phyloP scores from a whole-genome alignment of 2,113 vertebrate species.

The Microtus montanus region DNA sequence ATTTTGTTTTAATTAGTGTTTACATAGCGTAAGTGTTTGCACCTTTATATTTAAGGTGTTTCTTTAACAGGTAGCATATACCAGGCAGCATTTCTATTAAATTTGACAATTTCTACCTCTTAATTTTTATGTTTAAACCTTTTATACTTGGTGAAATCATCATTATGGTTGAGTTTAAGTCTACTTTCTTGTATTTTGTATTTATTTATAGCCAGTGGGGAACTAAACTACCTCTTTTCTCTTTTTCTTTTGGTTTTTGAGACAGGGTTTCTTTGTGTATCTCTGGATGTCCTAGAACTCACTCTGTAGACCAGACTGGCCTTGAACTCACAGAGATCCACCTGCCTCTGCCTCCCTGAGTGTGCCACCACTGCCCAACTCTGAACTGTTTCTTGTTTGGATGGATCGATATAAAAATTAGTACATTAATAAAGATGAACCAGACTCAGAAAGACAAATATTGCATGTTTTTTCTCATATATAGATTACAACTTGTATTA shows the following conservation, averaged over 20 bases:
- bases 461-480: not conserved
- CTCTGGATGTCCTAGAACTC: too few relatives aligned
- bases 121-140: not conserved
- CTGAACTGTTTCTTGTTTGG: not conserved
- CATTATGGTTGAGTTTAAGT: not conserved
- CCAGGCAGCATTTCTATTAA: not conserved
- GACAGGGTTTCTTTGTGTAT: too few relatives aligned
- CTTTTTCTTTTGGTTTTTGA: too few relatives aligned
- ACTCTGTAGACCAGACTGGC: too few relatives aligned
- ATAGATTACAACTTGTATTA: not conserved
- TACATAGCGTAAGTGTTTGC: not conserved
- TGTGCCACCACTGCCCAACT: too few relatives aligned
- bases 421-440: not conserved
- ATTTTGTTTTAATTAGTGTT: constrained; percentile 25
- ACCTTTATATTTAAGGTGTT: constrained; percentile 12
- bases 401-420: not conserved
- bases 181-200: constrained; percentile 14
- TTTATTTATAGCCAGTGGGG: not conserved
- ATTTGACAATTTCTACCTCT: not conserved
- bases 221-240: not conserved
- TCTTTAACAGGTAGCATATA: not conserved
- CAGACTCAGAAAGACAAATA: not conserved
- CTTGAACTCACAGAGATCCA: too few relatives aligned
- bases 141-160: not conserved
- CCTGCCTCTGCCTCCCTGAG: too few relatives aligned